phyloP scores from a whole-genome alignment of 2,797 vertebrate species.

The Numenius phaeopus region DNA sequence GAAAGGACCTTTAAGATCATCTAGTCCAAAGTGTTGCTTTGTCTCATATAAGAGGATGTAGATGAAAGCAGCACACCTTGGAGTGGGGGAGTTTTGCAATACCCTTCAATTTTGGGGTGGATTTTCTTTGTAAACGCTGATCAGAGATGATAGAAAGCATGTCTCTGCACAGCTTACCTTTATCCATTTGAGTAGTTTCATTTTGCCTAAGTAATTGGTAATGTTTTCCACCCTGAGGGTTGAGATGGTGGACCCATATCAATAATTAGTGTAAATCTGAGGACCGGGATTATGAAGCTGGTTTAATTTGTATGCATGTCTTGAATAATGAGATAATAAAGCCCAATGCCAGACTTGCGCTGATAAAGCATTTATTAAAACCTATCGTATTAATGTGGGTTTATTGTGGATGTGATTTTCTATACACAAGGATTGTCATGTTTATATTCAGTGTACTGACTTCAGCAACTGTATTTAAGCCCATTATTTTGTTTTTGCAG shows the following conservation, averaged over 20 bases:
- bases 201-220: not conserved
- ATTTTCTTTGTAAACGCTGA: not conserved
- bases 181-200: not conserved
- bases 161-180: not conserved
- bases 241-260: not conserved
- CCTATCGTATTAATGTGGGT: rapidly evolving
- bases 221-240: not conserved
- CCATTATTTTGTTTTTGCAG: not conserved
- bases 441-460: rapidly evolving
- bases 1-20: no score
- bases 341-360: not conserved
- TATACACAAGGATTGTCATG: not conserved
- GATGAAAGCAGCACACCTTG: not conserved
- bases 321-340: not conserved
- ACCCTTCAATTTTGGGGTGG: rapidly evolving
- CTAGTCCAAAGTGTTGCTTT: not conserved
- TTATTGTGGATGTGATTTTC: not conserved
- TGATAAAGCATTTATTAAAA: not conserved
- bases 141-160: not conserved
- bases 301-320: not conserved
- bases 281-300: not conserved
- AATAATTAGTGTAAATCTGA: not conserved
- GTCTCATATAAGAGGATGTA: not conserved
- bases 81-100: not conserved
- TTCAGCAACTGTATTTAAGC: not conserved